These are phyloP conservation scores for Blastomussa wellsi DNA, from an alignment of 92 coral and sea anemone species.

Conservation along the genomic window DNA sequence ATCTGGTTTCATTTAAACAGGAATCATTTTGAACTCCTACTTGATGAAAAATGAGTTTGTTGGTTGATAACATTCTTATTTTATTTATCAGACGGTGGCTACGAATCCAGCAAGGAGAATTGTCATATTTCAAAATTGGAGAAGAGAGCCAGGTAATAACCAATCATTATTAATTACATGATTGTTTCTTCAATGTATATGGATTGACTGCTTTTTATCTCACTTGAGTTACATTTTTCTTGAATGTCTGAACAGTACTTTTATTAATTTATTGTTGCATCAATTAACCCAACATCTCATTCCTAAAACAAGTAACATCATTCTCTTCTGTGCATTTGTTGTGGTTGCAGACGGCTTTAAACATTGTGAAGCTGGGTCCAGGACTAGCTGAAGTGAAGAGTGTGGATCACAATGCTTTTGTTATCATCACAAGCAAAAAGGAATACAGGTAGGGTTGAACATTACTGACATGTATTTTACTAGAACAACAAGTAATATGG, in stretches of 20 bases:
- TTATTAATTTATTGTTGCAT: not conserved
- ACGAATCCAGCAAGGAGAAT: conserved; percentile 86
- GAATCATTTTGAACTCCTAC: too few species aligned
- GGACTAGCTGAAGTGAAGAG: conserved; percentile 91
- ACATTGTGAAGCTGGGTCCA: conserved; percentile 94
- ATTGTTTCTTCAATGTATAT: too few species aligned
- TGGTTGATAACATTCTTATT: not conserved
- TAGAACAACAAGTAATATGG: too few species aligned
- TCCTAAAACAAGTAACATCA: not conserved
- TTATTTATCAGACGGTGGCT: conserved; percentile 77
- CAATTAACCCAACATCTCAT: not conserved
- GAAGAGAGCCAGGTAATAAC: conserved; percentile 87
- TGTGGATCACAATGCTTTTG: conserved; percentile 75
- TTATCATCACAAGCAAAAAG: conserved; percentile 91
- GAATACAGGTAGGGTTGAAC: conserved; percentile 80
- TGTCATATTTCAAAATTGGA: conserved; percentile 88
- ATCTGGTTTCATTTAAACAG: too few species aligned
- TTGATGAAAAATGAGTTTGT: not conserved
- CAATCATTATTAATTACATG: too few species aligned
- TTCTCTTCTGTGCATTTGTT: not conserved
- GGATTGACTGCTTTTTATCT: too few species aligned
- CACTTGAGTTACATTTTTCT: not conserved
- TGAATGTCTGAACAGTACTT: not conserved
- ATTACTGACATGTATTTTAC: not conserved
- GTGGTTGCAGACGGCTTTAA: conserved; percentile 74